Percentiles rank a stretch among this genome's conserved stretches.
phyloP scores from a whole-genome alignment of 1,140 invertebrate genomes.

The Marisa cornuarietis region DNA sequence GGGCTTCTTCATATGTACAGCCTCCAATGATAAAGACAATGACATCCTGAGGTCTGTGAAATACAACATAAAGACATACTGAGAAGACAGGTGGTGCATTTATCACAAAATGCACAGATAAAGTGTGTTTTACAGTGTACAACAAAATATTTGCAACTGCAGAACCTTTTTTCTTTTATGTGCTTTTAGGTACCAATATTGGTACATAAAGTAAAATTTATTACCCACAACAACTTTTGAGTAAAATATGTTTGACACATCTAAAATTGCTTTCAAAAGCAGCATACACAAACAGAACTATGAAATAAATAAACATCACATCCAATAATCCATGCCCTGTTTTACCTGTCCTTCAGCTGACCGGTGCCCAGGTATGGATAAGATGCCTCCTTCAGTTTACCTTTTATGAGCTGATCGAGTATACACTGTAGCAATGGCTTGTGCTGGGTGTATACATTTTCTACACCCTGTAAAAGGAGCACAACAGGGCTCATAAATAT shows the following conservation, averaged over 20 bases:
- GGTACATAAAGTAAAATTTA: no score
- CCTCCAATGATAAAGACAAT: constrained; percentile 96
- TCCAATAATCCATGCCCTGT: neutral
- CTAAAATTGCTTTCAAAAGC: no score
- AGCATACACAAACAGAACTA: neutral
- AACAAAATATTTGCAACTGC: no score
- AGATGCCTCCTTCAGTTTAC: constrained; percentile 81
- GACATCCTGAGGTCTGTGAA: constrained; percentile 83
- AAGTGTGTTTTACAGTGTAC: no score
- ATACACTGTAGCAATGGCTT: constrained; percentile 85
- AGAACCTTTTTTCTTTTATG: no score
- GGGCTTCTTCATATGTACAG: constrained; percentile 95
- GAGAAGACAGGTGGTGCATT: no score
- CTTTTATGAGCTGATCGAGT: constrained; percentile 88
- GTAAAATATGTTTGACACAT: no score
- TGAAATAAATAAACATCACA: neutral
- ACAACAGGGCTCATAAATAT: neutral
- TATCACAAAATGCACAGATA: no score
- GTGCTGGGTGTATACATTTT: constrained; percentile 98
- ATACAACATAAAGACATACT: neutral
- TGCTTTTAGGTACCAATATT: no score
- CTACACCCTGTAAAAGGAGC: constrained; percentile 77
- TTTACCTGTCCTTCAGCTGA: constrained; percentile 65
- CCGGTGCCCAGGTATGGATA: constrained; percentile 81
- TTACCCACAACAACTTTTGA: no score